Base-by-base conservation (phyloP, 2,888 invertebrate genomes). In the Apocheima hispidaria region DNA sequence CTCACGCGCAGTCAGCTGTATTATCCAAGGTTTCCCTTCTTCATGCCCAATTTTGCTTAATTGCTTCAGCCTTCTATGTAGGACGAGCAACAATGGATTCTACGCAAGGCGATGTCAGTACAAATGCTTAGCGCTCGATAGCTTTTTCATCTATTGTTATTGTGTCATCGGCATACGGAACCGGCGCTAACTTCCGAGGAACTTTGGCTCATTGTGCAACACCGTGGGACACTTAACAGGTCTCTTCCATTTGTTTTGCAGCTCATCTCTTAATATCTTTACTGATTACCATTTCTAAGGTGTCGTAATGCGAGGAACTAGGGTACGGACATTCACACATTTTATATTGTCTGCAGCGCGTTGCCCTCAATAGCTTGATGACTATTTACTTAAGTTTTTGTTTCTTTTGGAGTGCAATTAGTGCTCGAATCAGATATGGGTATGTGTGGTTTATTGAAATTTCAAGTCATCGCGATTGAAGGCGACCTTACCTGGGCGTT, bases 1-100 rank as follows among this genome's bases (percentile, higher is more conserved):
- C 64, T 50, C 60, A 69, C 66, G 66, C 52, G 55, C 56, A 59
- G 55, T 58, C 67, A 70, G 68, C 73, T 74, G 65, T 67, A 66
- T 43, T 60, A 70, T 63, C 75, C 84, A 88, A 90, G 87, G 89
- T 81, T 85, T 83, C 77, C 78, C 82, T 52, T 55, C 55, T 77
- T 78, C 72, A 73, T 77, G 78, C 79, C 78, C 77, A 83, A 83
- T 82, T 82, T 87, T 87, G 82, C 84, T 76, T 90, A 90, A 91
- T 90, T 86, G 78, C 79, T 85, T 79, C 78, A 87, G 84, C 88
- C 85, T 86, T 79, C 62, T 77, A 66, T 63, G 71, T 75, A 77
- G 80, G 77, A 80, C 75, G 77, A 71, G 73, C 72, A 85, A 87
- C 84, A 88, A 87, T 86, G 77, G 84, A 82, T 81, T 76, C 81